phyloP scores from a whole-genome alignment of 2,888 invertebrate species.

The Agapostemon virescens region DNA sequence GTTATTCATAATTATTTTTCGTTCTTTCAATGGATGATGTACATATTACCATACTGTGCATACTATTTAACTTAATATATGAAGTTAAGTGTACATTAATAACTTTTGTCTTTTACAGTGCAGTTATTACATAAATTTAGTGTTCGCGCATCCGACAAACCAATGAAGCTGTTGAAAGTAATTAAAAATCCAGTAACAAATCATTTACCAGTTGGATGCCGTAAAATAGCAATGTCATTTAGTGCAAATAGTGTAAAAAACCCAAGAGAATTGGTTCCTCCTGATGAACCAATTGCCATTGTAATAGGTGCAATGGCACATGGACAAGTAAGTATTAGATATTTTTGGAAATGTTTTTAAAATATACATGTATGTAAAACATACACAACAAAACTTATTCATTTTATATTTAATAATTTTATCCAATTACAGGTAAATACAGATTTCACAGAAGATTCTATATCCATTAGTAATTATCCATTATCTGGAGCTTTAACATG shows the following conservation, averaged over 20 bases:
- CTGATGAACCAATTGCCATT: constrained; percentile 91
- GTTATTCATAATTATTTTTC: too few species aligned
- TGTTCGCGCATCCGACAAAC: constrained; percentile 94
- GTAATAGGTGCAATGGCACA: constrained; percentile 99
- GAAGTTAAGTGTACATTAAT: too few species aligned
- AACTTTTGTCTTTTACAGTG: constrained; percentile 84
- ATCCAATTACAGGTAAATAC: constrained; percentile 81
- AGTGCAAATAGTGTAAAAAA: constrained; percentile 87
- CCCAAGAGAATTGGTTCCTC: constrained; percentile 90
- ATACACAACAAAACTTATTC: background rate
- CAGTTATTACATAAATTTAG: constrained; percentile 97
- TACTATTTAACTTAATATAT: too few species aligned
- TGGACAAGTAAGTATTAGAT: constrained; percentile 87
- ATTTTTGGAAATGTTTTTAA: constrained; percentile 14
- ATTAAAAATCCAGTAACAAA: constrained; percentile 97
- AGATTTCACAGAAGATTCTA: constrained; percentile 94
- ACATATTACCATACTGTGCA: too few species aligned
- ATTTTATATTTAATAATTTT: constrained; percentile 8
- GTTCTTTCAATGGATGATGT: too few species aligned
- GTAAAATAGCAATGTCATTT: constrained; percentile 94
- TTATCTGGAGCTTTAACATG: constrained; percentile 98
- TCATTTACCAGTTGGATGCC: constrained; percentile 96
- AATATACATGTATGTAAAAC: background rate
- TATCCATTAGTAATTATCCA: constrained; percentile 98
- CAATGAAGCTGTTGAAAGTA: constrained; percentile 94